Evolutionary conservation across 1,140 invertebrate species (phyloP), one percentile per base, ranked within the genome.

Genomic region (Bombus balteatus): DNA sequence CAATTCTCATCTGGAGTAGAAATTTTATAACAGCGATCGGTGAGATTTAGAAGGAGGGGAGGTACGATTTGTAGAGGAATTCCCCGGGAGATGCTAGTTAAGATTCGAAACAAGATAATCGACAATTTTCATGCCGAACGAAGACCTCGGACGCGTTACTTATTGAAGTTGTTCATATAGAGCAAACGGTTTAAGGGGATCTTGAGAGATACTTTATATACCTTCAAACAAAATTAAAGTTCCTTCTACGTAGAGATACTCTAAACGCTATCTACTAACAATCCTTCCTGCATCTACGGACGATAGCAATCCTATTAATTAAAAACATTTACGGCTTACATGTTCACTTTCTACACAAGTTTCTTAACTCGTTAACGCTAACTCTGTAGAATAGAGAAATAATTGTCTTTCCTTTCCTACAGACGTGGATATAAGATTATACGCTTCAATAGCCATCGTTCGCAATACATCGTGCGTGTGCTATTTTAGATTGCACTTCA

Each of bases 51-150:
- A 34, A 73, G 37, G n/a, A 22, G 28, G 22, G 39, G 1, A n/a
- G 8, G 39, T 10, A 73, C 39, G 39, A 73, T 73, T 73, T 32
- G 71, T 32, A 43, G 37, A 32, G 71, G 71, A 73, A 73, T 71
- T 41, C 70, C 28, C 22, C 37, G 12, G 0, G 28, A 71, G 68
- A 41, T 28, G 22, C 34, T 15, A 41, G 70, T 41, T 71, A 71
- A 71, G 70, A 71, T 71, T 71, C 70, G 37, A 37, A 41, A 73
- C 72, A 32, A 73, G 41, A 73, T 73, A 43, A 73, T 72, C 70
- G 37, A 41, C 70, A 15, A 70, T 71, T 22, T 41, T 71, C 37
- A 41, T 41, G 4, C 37, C 39, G 28, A n/a, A n/a, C 37, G 9
- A 15, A 71, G 5, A 41, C 15, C 37, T 28, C 12, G 70, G n/a